Conservation (phyloP, 2,113 vertebrate genomes). For the Helogale parvula region DNA sequence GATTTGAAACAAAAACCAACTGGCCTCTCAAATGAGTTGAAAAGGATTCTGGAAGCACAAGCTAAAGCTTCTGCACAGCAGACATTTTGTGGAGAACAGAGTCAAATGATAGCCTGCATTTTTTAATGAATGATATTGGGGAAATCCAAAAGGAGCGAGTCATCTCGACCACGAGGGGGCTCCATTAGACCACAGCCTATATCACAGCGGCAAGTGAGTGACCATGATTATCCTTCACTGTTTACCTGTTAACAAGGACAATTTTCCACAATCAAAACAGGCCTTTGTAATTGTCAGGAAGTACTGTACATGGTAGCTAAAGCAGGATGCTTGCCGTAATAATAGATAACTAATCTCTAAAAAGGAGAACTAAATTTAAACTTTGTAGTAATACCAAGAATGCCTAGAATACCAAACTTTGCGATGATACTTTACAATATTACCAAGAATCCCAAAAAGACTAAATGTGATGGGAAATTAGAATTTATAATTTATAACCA, state of each 20-base stretch:
- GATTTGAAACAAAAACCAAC: neutral
- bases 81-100: constrained; percentile 44
- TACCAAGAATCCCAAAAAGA: neutral
- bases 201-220: neutral
- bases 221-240: neutral
- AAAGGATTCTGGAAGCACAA: neutral
- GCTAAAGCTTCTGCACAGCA: neutral
- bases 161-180: constrained; percentile 82
- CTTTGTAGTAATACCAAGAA: constrained; percentile 20
- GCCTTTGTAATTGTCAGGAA: neutral
- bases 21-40: neutral
- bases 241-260: neutral
- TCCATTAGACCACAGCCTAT: constrained; percentile 58
- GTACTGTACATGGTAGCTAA: neutral
- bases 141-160: constrained; percentile 1
- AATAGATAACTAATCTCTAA: neutral
- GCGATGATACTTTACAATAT: neutral
- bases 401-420: neutral
- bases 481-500: neutral
- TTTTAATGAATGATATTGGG: neutral
- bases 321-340: neutral
- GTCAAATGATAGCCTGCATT: neutral
- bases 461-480: neutral
- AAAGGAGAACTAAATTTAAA: constrained; percentile 8
- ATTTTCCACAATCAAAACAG: neutral